Evolutionary conservation across 2,797 vertebrate species (phyloP), one percentile per base, ranked within the genome.

Genomic region (Lerista edwardsae): DNA sequence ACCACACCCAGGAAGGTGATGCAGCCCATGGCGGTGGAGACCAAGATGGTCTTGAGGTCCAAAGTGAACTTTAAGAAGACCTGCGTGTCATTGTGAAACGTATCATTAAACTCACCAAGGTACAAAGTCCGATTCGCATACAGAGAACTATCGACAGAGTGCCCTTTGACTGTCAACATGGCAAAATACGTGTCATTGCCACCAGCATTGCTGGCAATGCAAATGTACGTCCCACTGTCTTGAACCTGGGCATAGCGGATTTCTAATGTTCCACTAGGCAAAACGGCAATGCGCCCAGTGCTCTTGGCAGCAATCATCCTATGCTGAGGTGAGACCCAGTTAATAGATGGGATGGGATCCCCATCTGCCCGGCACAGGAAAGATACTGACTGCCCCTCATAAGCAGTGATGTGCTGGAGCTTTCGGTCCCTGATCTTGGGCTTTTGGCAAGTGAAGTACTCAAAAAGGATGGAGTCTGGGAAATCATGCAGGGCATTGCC

Each of bases 11-110:
- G 94, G 93, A 99, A 99, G 87, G 98, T 99, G 96, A 99, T 98
- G 87, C 99, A 99, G 68, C 99, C 99, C 98, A 99, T 99, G 71
- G 99, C 98, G 0, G 98, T 99, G 94, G 99, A 99, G 91, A 99
- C 97, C 92, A 99, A 95, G 94, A 99, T 98, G 91, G 98, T 99
- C 91, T 99, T 99, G 83, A 99, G 97, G 95, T 99, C 99, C 93
- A 99, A 90, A 1, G 98, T 98, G 87, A 98, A 98, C 95, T 98
- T 99, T 47, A 97, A 90, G 89, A 98, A 97, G 91, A 98, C 97
- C 86, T 96, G 97, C 0, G 98, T 99, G 93, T 98, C 98, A 1
- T 99, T 99, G 92, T 96, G 96, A 89, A 96, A 97, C 3, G 97
- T 98, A 90, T 98, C 97, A 23, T 98, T 98, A 72, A 97, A 97